phyloP scores from a whole-genome alignment of 2,888 invertebrate genomes.

The Platycheirus albimanus region DNA sequence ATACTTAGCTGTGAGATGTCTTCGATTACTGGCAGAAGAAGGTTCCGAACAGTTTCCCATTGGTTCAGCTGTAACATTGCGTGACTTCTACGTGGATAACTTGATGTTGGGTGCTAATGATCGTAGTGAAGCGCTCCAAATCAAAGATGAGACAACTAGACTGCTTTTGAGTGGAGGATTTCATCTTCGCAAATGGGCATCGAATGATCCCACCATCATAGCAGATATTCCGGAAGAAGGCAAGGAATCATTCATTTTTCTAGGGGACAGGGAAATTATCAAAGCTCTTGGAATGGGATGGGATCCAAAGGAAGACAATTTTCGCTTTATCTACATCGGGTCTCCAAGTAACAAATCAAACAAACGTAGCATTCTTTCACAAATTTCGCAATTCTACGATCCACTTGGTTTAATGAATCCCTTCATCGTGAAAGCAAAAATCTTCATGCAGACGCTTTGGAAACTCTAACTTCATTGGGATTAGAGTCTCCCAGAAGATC shows the following conservation, averaged over 20 bases:
- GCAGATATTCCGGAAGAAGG: constrained; percentile 8
- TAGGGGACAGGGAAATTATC: constrained; percentile 43
- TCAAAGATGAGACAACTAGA: constrained; percentile 5
- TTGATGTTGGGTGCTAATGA: constrained; percentile 52
- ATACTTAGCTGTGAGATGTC: constrained; percentile 22
- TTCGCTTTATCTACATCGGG: constrained; percentile 30
- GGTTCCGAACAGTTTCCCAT: constrained; percentile 12
- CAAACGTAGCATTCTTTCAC: constrained; percentile 56
- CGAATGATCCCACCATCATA: constrained; percentile 24
- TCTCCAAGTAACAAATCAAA: constrained; percentile 12
- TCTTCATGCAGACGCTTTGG: constrained; percentile 16
- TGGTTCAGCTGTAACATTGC: constrained; percentile 16
- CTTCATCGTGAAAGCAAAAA: constrained; percentile 53
- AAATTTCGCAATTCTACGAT: constrained; percentile 44
- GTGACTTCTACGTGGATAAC: constrained; percentile 52
- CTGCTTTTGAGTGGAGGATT: neutral
- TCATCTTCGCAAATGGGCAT: constrained; percentile 13
- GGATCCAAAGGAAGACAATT: constrained; percentile 44
- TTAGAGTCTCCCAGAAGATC: constrained; percentile 9
- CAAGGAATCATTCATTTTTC: constrained; percentile 13
- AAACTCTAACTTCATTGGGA: constrained; percentile 4
- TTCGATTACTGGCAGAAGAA: constrained; percentile 28
- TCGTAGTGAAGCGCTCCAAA: neutral
- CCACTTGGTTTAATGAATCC: constrained; percentile 47
- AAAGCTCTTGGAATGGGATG: constrained; percentile 48